phyloP scores from a whole-genome alignment of 2,888 invertebrate species.

The Cephus nigrinus region DNA sequence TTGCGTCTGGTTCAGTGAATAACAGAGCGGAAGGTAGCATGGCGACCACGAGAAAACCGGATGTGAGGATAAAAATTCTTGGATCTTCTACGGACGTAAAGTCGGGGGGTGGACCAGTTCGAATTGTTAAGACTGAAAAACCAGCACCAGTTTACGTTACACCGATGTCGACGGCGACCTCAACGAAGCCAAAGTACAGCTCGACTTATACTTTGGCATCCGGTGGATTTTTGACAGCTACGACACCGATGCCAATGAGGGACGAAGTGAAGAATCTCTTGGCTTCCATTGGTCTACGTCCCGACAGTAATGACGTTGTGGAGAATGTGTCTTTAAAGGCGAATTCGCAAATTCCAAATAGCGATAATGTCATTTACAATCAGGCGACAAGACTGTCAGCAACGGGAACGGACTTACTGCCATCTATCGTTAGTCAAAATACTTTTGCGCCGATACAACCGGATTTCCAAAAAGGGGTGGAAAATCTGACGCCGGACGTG shows the following conservation, averaged over 20 bases:
- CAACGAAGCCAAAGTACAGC: constrained; percentile 29
- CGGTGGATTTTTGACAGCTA: constrained; percentile 26
- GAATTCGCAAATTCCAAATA: constrained; percentile 33
- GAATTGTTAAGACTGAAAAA: constrained; percentile 21
- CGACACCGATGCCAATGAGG: constrained; percentile 28
- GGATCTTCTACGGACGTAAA: constrained; percentile 18
- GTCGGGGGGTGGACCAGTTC: constrained; percentile 10
- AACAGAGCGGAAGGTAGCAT: not conserved
- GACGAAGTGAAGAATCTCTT: constrained; percentile 56
- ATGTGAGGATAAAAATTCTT: constrained; percentile 13
- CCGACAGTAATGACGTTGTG: constrained; percentile 28
- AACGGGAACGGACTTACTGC: constrained; percentile 10
- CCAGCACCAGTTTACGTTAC: constrained; percentile 48
- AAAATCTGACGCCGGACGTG: constrained; percentile 57
- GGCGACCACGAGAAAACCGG: constrained; percentile 20
- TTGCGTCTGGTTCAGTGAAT: not conserved
- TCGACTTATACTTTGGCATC: constrained; percentile 33
- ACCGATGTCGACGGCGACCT: constrained; percentile 35
- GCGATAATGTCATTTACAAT: constrained; percentile 26
- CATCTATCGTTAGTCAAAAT: constrained; percentile 44
- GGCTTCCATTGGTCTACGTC: constrained; percentile 65
- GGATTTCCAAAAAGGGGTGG: constrained; percentile 50
- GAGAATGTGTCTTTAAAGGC: constrained; percentile 26
- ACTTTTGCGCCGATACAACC: constrained; percentile 41
- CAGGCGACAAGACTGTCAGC: constrained; percentile 30